phyloP scores from a whole-genome alignment of 2,113 vertebrate species.

The Acrocephalus arundinaceus region DNA sequence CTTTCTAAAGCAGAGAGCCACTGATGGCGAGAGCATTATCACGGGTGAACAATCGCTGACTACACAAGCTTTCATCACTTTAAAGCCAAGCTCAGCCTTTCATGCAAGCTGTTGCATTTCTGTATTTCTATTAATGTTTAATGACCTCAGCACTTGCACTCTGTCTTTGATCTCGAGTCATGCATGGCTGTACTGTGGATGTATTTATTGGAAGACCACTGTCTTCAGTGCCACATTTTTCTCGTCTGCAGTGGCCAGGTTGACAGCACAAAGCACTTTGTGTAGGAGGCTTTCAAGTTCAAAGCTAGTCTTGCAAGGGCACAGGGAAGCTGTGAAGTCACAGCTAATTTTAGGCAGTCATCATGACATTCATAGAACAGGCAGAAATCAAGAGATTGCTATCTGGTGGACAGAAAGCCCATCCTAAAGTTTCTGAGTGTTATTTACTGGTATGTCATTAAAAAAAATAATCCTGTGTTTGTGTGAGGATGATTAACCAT shows the following conservation, averaged over 20 bases:
- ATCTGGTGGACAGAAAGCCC: background rate
- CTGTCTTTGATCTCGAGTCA: slow-evolving; percentile 49
- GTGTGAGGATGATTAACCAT: slow-evolving; percentile 50
- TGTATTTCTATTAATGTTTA: slow-evolving; percentile 50
- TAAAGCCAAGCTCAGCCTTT: slow-evolving; percentile 55
- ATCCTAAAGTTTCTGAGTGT: background rate
- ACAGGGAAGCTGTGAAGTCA: slow-evolving; percentile 41
- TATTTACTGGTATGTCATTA: slow-evolving; percentile 17
- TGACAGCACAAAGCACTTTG: background rate
- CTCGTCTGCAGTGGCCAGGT: slow-evolving; percentile 12
- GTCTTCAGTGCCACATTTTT: slow-evolving; percentile 34
- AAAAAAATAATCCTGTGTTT: background rate
- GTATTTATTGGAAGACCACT: slow-evolving; percentile 47
- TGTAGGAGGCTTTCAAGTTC: slow-evolving; percentile 66
- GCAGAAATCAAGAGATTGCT: background rate
- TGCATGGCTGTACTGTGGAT: slow-evolving; percentile 2
- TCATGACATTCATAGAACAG: background rate
- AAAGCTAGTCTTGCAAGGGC: slow-evolving; percentile 49
- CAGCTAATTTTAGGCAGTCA: slow-evolving; percentile 20
- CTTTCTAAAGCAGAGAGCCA: background rate
- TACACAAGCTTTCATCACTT: slow-evolving; percentile 38
- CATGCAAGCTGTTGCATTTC: slow-evolving; percentile 59
- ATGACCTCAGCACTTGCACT: slow-evolving; percentile 41
- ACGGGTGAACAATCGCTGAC: slow-evolving; percentile 37
- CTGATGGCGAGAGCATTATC: slow-evolving; percentile 1